Evolutionary conservation across 2,888 invertebrate genomes (phyloP), one percentile per base, ranked within the genome.

Genomic region (Drosophila maculinotata): DNA sequence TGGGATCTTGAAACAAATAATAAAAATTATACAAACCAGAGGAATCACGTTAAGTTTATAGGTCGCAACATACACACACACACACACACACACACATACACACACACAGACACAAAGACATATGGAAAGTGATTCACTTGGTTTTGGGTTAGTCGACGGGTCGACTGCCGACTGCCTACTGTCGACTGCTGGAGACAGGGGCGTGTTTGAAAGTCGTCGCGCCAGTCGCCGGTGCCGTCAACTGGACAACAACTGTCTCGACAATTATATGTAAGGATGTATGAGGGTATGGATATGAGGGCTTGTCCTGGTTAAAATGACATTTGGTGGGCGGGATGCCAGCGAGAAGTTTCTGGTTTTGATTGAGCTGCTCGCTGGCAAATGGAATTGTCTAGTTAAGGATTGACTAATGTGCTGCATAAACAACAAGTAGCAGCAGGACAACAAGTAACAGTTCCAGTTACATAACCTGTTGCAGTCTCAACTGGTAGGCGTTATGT

Each of bases 161-260:
- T n/a, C n/a, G n/a, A n/a, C n/a, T n/a, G n/a, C n/a, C n/a, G n/a
- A n/a, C n/a, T n/a, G n/a, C n/a, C n/a, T n/a, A n/a, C 33, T 25
- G 20, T 28, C 53, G 45, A 33, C 20, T 33, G 56, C 75, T 79
- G 89, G 88, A 89, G 89, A 89, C 90, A 89, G 89, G 81, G 89
- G 90, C 89, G 89, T 89, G 79, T 76, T 79, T 63, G 69, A 4
- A 75, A 81, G 76, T 79, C 88, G 89, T 84, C 89, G 80, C 84
- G 89, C 72, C 90, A 86, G 87, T 76, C 69, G 83, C 51, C 69
- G 56, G 64, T 48, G 68, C 53, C 76, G 62, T 64, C 81, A 73
- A 68, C 75, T 81, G 86, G 58, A 83, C 86, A 67, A 62, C 69
- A 67, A 62, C 69, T 73, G 73, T 64, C 65, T 70, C 48, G 33